Conservation (phyloP, 2,113 vertebrate genomes). For the Takifugu flavidus region DNA sequence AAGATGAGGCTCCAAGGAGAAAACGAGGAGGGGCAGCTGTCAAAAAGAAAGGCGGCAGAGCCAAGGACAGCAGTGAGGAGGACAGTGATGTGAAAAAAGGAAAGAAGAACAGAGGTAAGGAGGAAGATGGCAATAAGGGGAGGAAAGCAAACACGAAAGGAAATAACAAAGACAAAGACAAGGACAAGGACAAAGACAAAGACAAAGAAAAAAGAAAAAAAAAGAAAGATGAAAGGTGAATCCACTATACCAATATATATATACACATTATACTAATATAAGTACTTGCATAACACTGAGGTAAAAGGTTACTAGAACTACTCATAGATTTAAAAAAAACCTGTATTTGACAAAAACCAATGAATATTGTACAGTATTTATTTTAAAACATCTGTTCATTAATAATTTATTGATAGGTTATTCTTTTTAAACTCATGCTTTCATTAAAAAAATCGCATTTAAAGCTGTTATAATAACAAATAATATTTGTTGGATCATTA, state of each 20-base stretch:
- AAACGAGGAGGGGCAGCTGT: conserved; percentile 52
- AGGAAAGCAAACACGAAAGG: conserved; percentile 57
- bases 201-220: conserved; percentile 67
- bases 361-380: too few relatives aligned
- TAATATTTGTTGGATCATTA: too few relatives aligned
- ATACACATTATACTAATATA: too few relatives aligned
- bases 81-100: conserved; percentile 57
- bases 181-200: conserved; percentile 51
- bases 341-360: too few relatives aligned
- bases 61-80: conserved; percentile 52
- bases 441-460: too few relatives aligned
- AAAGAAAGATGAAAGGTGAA: conserved; percentile 72
- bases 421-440: too few relatives aligned
- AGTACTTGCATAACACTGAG: too few relatives aligned
- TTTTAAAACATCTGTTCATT: too few relatives aligned
- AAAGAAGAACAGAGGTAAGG: conserved; percentile 54
- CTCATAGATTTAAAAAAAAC: too few relatives aligned
- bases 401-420: too few relatives aligned
- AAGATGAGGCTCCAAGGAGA: conserved; percentile 54
- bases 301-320: too few relatives aligned
- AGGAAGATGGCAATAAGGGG: conserved; percentile 41
- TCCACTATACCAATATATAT: neutral
- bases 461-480: too few relatives aligned
- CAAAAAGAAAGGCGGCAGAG: conserved; percentile 59
- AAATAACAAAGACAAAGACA: conserved; percentile 61